Evolutionary conservation across 2,888 invertebrate genomes (phyloP).

Genomic region (Torymus auratus): DNA sequence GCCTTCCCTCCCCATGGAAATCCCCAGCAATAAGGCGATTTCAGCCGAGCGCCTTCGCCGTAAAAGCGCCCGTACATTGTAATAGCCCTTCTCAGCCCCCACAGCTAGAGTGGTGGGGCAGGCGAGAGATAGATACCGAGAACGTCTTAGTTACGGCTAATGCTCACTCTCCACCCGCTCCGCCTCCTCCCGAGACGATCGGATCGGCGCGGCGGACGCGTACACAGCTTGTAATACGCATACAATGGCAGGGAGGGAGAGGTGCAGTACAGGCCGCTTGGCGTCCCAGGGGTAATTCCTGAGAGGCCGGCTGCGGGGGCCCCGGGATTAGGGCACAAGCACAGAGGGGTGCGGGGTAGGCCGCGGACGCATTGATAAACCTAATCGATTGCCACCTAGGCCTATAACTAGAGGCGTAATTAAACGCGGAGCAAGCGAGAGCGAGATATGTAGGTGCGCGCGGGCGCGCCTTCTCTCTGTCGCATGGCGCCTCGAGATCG

Average conservation of each 20-base stretch:
- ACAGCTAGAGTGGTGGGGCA: too few species aligned
- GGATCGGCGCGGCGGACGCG: not conserved
- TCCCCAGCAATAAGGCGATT: too few species aligned
- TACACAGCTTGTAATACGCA: slow-evolving; percentile 17
- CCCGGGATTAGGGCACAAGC: slow-evolving; percentile 25
- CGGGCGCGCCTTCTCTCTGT: not conserved
- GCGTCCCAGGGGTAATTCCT: slow-evolving; percentile 33
- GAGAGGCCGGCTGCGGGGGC: not conserved
- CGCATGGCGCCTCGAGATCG: slow-evolving; percentile 2
- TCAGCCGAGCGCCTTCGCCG: too few species aligned
- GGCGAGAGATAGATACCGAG: not conserved
- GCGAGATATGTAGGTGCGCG: not conserved
- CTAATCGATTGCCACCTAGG: slow-evolving; percentile 56
- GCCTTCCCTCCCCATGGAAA: too few species aligned
- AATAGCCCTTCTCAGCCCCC: too few species aligned
- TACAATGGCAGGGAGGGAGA: not conserved
- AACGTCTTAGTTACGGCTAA: slow-evolving; percentile 43
- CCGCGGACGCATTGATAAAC: slow-evolving; percentile 54
- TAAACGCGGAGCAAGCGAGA: slow-evolving; percentile 35
- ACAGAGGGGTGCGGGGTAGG: not conserved
- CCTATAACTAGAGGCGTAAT: slow-evolving; percentile 49
- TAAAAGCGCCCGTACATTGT: too few species aligned
- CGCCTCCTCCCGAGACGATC: slow-evolving; percentile 22
- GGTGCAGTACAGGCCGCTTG: not conserved
- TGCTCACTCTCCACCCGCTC: not conserved